Base-by-base conservation (phyloP, 2,888 invertebrate genomes). In the Hirudinaria manillensis region DNA sequence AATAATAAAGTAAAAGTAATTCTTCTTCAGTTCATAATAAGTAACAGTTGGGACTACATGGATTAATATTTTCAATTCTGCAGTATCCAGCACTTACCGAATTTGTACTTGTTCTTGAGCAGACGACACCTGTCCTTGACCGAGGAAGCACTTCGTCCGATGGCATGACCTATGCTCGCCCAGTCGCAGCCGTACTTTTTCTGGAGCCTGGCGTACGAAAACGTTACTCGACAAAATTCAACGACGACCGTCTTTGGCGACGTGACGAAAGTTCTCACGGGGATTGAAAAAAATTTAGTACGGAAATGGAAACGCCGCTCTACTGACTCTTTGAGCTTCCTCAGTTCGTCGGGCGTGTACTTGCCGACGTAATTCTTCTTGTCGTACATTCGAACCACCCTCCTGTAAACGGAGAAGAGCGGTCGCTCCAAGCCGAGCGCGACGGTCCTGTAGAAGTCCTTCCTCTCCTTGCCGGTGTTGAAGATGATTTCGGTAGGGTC, bases 361-460 rank as follows among this genome's bases (percentile, higher is more conserved):
- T 86, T 86, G 6, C 87, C 87, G 73, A 86, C 82, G 79, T 87
- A 85, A 79, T 87, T 87, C 79, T 86, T 86, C 79, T 85, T 83
- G 79, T 87, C 87, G 79, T 87, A 87, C 86, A 87, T 85, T 75
- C 87, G 81, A 21, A 86, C 84, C 0, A 86, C 86, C 53, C 87
- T 80, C 55, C 86, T 80, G 77, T 87, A 87, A 27, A 87, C 86
- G 72, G 86, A 85, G 78, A 87, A 87, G 73, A 87, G 80, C 2
- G 87, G 87, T 4, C 87, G 81, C 77, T 86, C 83, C 29, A 87
- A 80, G 13, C 87, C 87, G 75, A 81, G 81, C 3, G 86, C 86
- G 56, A 87, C 80, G 2, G 83, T 83, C 38, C 86, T 81, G 78
- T 87, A 87, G 79, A 87, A 87, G 76, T 87, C 85, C 79, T 87